phyloP scores from a whole-genome alignment of 2,888 invertebrate genomes.

The Diadromus collaris region DNA sequence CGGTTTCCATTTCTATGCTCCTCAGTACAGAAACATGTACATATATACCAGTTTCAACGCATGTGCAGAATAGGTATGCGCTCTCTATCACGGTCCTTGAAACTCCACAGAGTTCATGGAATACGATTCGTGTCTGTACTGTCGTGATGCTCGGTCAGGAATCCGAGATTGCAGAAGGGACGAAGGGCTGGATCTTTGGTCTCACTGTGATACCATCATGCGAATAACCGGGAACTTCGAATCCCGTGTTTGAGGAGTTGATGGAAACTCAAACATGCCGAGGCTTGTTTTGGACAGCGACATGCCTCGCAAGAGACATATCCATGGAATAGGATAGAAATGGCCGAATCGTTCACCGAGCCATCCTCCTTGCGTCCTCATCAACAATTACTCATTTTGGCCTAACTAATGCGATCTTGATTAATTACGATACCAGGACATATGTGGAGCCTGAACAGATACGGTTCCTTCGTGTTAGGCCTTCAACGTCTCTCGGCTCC shows the following conservation, averaged over 20 bases:
- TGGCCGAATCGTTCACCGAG: neutral
- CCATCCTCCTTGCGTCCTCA: constrained; percentile 3
- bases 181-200: neutral
- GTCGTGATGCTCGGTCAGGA: neutral
- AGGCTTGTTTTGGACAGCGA: constrained; percentile 16
- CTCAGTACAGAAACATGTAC: neutral
- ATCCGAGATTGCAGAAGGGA: neutral
- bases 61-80: neutral
- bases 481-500: constrained; percentile 18
- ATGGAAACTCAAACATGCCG: constrained; percentile 31
- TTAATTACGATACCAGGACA: constrained; percentile 43
- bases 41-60: neutral
- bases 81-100: neutral
- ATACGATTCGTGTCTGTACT: neutral
- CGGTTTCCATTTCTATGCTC: neutral
- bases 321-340: neutral
- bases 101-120: neutral
- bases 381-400: constrained; percentile 22
- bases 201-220: neutral
- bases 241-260: constrained; percentile 26
- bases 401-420: constrained; percentile 46
- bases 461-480: neutral
- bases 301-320: neutral
- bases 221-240: constrained; percentile 1
- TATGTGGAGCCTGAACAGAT: neutral